phyloP scores from a whole-genome alignment of 2,888 invertebrate genomes.

The Stenodema calcarata region DNA sequence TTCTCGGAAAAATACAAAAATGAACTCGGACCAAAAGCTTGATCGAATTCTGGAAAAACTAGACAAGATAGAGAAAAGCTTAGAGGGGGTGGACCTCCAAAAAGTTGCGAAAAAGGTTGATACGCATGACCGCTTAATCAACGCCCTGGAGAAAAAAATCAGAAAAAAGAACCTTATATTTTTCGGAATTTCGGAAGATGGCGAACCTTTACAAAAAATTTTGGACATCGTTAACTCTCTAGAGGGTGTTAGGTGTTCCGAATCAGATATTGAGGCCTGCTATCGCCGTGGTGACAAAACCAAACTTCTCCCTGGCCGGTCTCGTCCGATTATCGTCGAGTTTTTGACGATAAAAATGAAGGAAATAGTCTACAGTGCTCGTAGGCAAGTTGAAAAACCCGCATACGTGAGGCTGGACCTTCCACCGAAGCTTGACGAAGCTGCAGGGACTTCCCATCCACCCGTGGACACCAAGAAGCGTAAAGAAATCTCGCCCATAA shows the following conservation, averaged over 20 bases:
- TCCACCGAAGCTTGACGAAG: neutral
- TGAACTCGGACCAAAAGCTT: neutral
- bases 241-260: neutral
- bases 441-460: neutral
- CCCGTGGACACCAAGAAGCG: neutral
- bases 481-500: neutral
- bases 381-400: neutral
- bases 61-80: neutral
- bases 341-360: neutral
- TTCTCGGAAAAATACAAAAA: neutral
- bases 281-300: neutral
- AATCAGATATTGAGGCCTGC: neutral
- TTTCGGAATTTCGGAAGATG: neutral
- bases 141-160: neutral
- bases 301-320: neutral
- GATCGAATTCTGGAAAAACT: neutral
- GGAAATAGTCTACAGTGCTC: neutral
- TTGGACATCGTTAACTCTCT: neutral
- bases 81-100: neutral
- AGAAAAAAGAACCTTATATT: neutral
- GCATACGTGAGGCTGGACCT: neutral
- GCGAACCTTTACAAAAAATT: neutral
- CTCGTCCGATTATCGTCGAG: conserved; percentile 1
- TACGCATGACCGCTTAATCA: neutral
- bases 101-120: neutral